Conservation (phyloP, 2,113 vertebrate species). For the Hystrix cristata region DNA sequence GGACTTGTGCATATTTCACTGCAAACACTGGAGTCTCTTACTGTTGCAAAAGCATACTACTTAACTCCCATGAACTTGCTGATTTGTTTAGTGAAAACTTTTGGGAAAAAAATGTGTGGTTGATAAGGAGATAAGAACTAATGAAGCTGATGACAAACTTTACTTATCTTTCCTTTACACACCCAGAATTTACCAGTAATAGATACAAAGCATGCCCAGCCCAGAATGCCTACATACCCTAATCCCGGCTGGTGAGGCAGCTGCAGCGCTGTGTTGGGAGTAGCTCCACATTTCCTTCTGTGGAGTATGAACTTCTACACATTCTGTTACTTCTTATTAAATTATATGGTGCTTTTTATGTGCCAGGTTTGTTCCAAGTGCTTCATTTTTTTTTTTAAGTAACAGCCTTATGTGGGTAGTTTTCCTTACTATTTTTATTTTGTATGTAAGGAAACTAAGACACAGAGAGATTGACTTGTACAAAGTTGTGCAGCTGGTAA, state of each 20-base stretch:
- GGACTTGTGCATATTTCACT: neutral
- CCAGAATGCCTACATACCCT: neutral
- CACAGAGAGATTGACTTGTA: neutral
- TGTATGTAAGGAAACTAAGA: neutral
- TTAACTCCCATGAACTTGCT: neutral
- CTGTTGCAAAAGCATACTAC: neutral
- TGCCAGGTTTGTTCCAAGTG: constrained; percentile 4
- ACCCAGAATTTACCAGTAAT: neutral
- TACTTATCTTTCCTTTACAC: neutral
- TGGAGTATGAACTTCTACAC: neutral
- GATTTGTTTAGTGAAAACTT: constrained; percentile 37
- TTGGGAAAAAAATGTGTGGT: neutral
- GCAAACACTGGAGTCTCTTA: neutral
- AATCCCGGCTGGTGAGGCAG: neutral
- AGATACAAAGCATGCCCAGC: neutral
- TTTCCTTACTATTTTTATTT: neutral
- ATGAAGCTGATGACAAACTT: neutral
- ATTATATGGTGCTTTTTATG: neutral
- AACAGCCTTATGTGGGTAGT: neutral
- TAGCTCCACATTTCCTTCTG: neutral
- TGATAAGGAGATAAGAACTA: neutral
- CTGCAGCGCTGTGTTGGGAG: neutral
- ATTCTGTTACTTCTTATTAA: constrained; percentile 39
- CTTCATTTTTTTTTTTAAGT: neutral
- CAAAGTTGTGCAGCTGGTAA: neutral